Evolutionary conservation across 2,113 vertebrate genomes (phyloP), one percentile per base, ranked within the genome.

Genomic region (Pontoporia blainvillei): DNA sequence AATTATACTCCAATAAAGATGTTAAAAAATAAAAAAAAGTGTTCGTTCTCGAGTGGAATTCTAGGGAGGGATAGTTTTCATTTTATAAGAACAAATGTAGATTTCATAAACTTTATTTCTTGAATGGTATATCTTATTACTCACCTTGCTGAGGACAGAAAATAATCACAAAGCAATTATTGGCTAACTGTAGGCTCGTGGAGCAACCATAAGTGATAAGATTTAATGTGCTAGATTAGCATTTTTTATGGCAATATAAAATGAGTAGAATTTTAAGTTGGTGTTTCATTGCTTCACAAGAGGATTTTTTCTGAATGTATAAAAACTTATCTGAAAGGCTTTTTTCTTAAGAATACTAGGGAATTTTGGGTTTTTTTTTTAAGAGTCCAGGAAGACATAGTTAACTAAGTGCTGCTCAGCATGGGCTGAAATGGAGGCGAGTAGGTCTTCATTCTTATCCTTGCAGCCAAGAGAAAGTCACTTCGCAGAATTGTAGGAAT

Each of bases 91-190:
- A 71, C 20, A 91, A 87, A 88, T 91, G 17, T 34, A 82, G 83
- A 89, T 86, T 79, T 66, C 72, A 66, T 91, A 81, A 96, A 84
- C 41, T 94, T 91, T 91, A 73, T 92, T 84, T 90, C 78, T 67
- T 73, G 41, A n/a, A 25, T 85, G 31, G 49, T 49, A 75, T 57
- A 79, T 94, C 15, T 71, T 89, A 54, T 81, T 46, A 39, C 27
- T 92, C 49, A 90, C 57, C 66, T 92, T 94, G 29, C 39, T 76
- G 36, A 94, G 36, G 75, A 69, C 21, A 75, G 66, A 61, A 90
- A 93, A 91, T 90, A 91, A 96, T 96, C 84, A 89, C 78, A 93
- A 90, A 90, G 49, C 54, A 96, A 86, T 96, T 82, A 67, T 69
- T 91, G 39, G 57, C 64, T 93, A 95, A 88, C 69, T 13, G n/a